Base-by-base conservation (phyloP, 2,888 invertebrate genomes). In the Rhorus exstirpatorius region DNA sequence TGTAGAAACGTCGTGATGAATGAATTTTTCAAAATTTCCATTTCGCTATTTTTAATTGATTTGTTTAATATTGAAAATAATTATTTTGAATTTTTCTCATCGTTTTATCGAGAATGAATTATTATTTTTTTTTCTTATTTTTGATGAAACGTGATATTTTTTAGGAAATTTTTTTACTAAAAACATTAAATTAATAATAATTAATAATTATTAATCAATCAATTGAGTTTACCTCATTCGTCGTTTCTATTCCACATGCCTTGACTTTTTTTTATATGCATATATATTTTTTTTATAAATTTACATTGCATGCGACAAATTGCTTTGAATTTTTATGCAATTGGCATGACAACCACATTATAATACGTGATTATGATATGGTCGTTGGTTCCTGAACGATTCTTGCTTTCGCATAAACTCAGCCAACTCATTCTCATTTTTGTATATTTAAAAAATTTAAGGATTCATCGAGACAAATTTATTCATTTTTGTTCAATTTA, bases 271-370 rank as follows among this genome's bases (percentile, higher is more conserved):
- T 31, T 31, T 31, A 31, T 26, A 41, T 41, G 10, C 14, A 41
- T 21, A 26, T 38, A 35, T 70, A 24, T 70, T 17, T 58, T 35
- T 14, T 12, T 21, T 24, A 19, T 21, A 17, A 55, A 51, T 63
- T 51, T 12, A 41, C 85, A 88, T 92, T 87, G 92, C 92, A 91
- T 92, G 92, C 89, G 88, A 88, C 90, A 92, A 92, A 92, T 91
- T 92, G 91, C 87, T 86, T 88, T 89, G 91, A 92, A 92, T 91
- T 91, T 92, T 92, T 92, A 91, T 91, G 90, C 92, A 92, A 92
- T 92, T 92, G 92, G 87, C 89, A 90, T 90, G 92, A 92, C 91
- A 92, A 91, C 91, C 90, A 86, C 90, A 91, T 92, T 91, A n/a
- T n/a, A n/a, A n/a, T n/a, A 91, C 90, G 89, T 91, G 90, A 91